Percentiles rank a stretch among this genome's conserved stretches.
These are phyloP conservation scores for Aromia moschata DNA, from an alignment of 2,888 invertebrate genomes.

Conservation along the genomic window DNA sequence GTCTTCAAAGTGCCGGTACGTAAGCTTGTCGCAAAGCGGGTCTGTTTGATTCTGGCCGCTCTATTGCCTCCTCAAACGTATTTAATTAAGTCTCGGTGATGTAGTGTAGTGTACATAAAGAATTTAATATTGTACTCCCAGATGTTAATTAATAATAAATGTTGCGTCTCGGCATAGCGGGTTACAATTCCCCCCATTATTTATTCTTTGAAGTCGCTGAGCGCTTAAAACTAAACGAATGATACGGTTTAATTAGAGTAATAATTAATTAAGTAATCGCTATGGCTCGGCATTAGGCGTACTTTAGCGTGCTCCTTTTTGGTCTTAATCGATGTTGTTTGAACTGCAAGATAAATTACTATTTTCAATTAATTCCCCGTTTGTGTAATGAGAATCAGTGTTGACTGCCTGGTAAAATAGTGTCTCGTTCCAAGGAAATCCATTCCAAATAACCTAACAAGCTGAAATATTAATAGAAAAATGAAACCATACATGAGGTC, in stretches of 20 bases:
- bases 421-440: too few species aligned
- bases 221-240: slow-evolving; percentile 9
- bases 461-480: too few species aligned
- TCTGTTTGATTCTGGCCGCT: slow-evolving; percentile 14
- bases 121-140: slow-evolving; percentile 26
- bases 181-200: slow-evolving; percentile 17
- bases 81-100: slow-evolving; percentile 30
- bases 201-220: slow-evolving; percentile 14
- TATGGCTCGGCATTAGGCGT: slow-evolving; percentile 6
- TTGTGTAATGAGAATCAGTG: too few species aligned
- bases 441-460: too few species aligned
- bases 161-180: slow-evolving; percentile 13
- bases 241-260: slow-evolving; percentile 12
- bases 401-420: too few species aligned
- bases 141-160: slow-evolving; percentile 26
- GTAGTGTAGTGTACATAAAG: slow-evolving; percentile 28
- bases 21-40: slow-evolving; percentile 4
- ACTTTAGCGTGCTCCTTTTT: slow-evolving; percentile 1
- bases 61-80: slow-evolving; percentile 19
- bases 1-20: slow-evolving; percentile 7
- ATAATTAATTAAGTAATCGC: slow-evolving; percentile 11
- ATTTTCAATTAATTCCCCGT: too few species aligned
- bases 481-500: too few species aligned
- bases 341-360: too few species aligned
- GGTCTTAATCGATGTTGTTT: slow-evolving; percentile 15